Evolutionary conservation across 2,888 invertebrate genomes (phyloP), one percentile per base, ranked within the genome.

Genomic region (Amiota mariae): DNA sequence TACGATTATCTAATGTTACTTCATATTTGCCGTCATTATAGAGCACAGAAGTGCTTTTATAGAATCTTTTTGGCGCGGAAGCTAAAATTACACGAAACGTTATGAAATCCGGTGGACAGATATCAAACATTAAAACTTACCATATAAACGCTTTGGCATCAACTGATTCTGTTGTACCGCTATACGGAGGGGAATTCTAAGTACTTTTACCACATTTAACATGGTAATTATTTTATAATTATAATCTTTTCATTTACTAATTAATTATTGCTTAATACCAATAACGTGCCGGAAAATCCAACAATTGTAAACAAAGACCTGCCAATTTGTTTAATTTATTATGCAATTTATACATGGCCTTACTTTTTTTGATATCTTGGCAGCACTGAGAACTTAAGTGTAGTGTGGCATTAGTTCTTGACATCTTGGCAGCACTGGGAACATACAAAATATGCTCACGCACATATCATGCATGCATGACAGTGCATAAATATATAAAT

Each of bases 1-100:
- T 96, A 18, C 94, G 92, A 86, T 96, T 95, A 89, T 98, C 98
- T 79, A 98, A 90, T 18, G 95, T 95, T 10, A 98, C 92, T 91
- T 98, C 98, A 91, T 93, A 96, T 86, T 93, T 93, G 46, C 92
- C 92, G 80, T 93, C 93, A 85, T 92, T 93, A 80, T 92, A 92
- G 18, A 96, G 88, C 75, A 96, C 93, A 75, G 93, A 93, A 0
- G 95, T 94, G 77, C 92, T 92, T 77, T 93, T 93, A 87, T 95
- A 96, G 90, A 96, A 96, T 72, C 94, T 91, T 87, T 95, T 95
- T 15, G 92, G 91, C 1, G 91, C 91, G 13, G 91, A 90, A 61
- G 82, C 88, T 88, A 64, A 8, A 75, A 48, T 3, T 13, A 20
- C 46, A 36, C 48, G 18, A 24, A 13, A 56, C 2, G 57, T 71